Conservation (phyloP, 2,113 vertebrate genomes). For the Clarias macrocephalus region DNA sequence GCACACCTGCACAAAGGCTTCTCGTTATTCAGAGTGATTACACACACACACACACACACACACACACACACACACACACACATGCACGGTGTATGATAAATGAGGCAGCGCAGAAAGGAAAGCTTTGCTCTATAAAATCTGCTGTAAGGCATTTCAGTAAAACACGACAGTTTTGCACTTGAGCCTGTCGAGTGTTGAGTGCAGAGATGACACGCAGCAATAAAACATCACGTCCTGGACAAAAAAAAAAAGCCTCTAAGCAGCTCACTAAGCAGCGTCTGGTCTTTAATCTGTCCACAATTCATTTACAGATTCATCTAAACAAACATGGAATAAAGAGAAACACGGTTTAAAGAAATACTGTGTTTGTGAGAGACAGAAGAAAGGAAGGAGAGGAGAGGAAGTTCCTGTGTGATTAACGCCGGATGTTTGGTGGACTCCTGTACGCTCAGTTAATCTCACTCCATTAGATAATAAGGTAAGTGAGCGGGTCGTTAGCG, state of each 20-base stretch:
- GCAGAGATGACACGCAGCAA: not conserved
- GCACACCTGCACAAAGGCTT: not conserved
- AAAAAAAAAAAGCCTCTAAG: not conserved
- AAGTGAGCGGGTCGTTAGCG: constrained; percentile 57
- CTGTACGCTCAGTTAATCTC: constrained; percentile 65
- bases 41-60: not conserved
- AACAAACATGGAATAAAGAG: not conserved
- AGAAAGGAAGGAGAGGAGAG: not conserved
- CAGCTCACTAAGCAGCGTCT: not conserved
- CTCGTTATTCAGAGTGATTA: not conserved
- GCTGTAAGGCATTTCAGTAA: not conserved
- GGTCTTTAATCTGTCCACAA: not conserved
- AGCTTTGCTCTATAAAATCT: constrained; percentile 19
- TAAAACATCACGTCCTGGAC: not conserved
- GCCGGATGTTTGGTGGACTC: constrained; percentile 61
- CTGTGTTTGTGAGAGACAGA: not conserved
- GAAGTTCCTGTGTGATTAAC: constrained; percentile 63
- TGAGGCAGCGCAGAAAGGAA: constrained; percentile 10
- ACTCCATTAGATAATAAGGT: constrained; percentile 63
- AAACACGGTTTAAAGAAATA: not conserved
- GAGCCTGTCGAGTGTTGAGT: not conserved
- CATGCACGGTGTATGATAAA: not conserved
- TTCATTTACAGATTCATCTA: not conserved
- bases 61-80: not conserved
- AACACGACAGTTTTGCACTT: not conserved